Percentiles rank a stretch among this genome's conserved stretches.
These are phyloP conservation scores for Lethenteron camtschaticum DNA, from an alignment of 2,113 vertebrate species.

Conservation along the genomic window DNA sequence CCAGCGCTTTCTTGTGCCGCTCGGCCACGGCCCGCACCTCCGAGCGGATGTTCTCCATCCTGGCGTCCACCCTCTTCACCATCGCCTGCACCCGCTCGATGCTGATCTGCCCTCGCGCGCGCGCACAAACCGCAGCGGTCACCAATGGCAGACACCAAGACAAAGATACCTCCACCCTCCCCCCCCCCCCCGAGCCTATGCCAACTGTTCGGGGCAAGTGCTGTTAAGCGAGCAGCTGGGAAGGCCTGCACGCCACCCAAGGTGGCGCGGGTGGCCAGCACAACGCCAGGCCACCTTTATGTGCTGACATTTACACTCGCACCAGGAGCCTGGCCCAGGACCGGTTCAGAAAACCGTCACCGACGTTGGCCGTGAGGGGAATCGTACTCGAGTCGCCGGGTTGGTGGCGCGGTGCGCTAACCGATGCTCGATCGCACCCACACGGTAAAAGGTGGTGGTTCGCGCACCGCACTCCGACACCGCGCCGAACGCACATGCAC, in stretches of 20 bases:
- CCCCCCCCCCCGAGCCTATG: not conserved
- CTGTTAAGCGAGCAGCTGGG: not conserved
- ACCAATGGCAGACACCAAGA: not conserved
- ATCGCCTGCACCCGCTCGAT: not conserved
- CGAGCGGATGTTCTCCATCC: conserved; percentile 1
- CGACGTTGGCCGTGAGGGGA: no score
- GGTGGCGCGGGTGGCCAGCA: not conserved
- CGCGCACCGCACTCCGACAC: no score
- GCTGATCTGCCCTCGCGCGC: not conserved
- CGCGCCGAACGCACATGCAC: no score
- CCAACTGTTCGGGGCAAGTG: not conserved
- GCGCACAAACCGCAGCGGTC: not conserved
- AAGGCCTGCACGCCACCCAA: not conserved
- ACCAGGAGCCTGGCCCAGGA: no score
- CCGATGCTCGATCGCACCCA: no score
- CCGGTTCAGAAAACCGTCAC: no score
- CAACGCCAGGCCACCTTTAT: no score
- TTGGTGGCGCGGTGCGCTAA: no score
- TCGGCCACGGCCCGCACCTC: not conserved
- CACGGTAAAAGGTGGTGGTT: no score
- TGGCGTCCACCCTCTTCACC: not conserved
- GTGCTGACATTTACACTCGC: no score
- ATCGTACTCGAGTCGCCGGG: no score
- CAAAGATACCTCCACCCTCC: not conserved
- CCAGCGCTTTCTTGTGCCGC: not conserved